Evolutionary conservation across 2,888 invertebrate species (phyloP).

Genomic region (Cheilosia grossa): DNA sequence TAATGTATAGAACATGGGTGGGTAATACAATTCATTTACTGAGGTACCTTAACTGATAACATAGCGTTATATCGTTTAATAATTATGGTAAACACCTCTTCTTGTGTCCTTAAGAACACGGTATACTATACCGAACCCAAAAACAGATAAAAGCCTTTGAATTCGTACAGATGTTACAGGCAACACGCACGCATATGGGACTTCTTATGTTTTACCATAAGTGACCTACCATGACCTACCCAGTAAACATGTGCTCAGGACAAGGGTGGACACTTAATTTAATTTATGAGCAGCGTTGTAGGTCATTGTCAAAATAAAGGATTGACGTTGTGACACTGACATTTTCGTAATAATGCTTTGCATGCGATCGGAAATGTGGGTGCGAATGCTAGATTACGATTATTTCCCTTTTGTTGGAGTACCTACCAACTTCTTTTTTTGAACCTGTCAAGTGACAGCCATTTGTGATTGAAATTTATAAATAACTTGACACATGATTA

Average conservation of each 20-base stretch:
- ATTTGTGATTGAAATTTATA: neutral
- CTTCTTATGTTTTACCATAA: constrained; percentile 4
- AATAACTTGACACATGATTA: neutral
- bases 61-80: constrained; percentile 24
- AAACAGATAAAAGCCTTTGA: constrained; percentile 33
- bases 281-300: constrained; percentile 50
- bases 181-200: constrained; percentile 44
- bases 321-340: constrained; percentile 57
- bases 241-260: constrained; percentile 29
- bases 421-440: neutral
- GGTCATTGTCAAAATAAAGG: constrained; percentile 66
- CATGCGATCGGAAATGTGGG: constrained; percentile 1
- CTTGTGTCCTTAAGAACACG: neutral
- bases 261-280: constrained; percentile 51
- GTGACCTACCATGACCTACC: constrained; percentile 25
- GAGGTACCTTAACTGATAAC: neutral
- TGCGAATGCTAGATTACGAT: neutral
- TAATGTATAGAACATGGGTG: neutral
- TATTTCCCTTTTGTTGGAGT: neutral
- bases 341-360: constrained; percentile 55
- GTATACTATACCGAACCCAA: constrained; percentile 21
- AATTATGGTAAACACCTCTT: constrained; percentile 2
- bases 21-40: neutral
- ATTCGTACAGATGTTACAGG: constrained; percentile 53
- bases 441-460: neutral